Conservation (phyloP, 2,113 vertebrate species). For the Pedetes capensis region DNA sequence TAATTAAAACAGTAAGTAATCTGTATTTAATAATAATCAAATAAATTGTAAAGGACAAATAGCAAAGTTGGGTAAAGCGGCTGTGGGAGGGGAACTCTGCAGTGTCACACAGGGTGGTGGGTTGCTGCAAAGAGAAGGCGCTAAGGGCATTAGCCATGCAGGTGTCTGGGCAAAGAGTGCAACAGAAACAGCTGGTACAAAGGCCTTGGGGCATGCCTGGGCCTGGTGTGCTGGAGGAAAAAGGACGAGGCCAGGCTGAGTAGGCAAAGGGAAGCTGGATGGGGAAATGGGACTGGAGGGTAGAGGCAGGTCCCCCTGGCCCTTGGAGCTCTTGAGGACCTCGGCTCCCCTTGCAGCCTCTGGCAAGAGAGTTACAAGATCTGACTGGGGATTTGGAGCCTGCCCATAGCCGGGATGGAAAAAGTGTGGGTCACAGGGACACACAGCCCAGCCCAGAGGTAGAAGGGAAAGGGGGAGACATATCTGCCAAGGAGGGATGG, state of each 20-base stretch:
- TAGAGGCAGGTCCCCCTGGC: not conserved
- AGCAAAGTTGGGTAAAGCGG: not conserved
- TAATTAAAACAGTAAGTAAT: too few species aligned
- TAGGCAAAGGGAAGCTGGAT: not conserved
- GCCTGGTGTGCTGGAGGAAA: too few species aligned
- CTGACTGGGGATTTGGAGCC: not conserved
- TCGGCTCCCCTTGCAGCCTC: not conserved
- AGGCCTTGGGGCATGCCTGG: not conserved
- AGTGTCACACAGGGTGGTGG: not conserved
- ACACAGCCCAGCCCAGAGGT: too few species aligned
- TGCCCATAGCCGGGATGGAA: too few species aligned
- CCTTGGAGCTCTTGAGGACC: not conserved
- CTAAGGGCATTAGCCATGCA: not conserved
- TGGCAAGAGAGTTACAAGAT: not conserved
- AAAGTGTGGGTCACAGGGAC: too few species aligned
- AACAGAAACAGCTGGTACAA: too few species aligned
- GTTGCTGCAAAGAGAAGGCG: not conserved
- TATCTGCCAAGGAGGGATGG: too few species aligned
- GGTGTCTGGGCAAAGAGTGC: not conserved
- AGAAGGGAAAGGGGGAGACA: too few species aligned
- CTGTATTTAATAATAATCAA: not conserved
- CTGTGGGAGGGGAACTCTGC: not conserved
- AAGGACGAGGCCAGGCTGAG: not conserved
- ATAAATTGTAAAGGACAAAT: not conserved
- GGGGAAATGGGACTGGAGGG: not conserved